Evolutionary conservation across 2,113 vertebrate genomes (phyloP).

Genomic region (Myotis brandtii): DNA sequence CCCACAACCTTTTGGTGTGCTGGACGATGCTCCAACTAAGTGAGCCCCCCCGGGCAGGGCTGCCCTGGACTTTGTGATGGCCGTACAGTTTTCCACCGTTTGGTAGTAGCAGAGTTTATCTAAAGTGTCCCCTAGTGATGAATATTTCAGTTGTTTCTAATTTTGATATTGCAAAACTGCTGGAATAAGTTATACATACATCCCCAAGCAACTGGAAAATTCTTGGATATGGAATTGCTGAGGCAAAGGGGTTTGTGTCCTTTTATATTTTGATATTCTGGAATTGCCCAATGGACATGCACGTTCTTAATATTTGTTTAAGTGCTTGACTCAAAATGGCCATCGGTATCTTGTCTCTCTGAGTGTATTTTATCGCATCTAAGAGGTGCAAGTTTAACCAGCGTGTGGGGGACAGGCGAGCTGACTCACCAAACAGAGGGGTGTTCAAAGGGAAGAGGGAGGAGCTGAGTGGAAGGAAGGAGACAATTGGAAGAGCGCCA

Average conservation of each 20-base stretch:
- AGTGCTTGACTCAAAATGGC: slow-evolving; percentile 19
- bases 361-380: not conserved
- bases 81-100: not conserved
- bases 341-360: not conserved
- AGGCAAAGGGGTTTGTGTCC: not conserved
- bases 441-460: not conserved
- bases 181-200: not conserved
- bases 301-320: not conserved
- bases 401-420: not conserved
- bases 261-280: slow-evolving; percentile 11
- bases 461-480: slow-evolving; percentile 23
- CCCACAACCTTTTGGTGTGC: not conserved
- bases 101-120: not conserved
- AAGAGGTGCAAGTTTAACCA: not conserved
- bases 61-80: not conserved
- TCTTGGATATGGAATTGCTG: not conserved
- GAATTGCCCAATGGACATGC: not conserved
- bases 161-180: not conserved
- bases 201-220: not conserved
- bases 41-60: not conserved
- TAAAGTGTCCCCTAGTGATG: not conserved
- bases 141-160: not conserved
- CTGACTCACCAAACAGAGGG: slow-evolving; percentile 43
- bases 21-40: not conserved
- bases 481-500: slow-evolving; percentile 61